Conservation (phyloP, 2,113 vertebrate species). For the Nicator chloris region DNA sequence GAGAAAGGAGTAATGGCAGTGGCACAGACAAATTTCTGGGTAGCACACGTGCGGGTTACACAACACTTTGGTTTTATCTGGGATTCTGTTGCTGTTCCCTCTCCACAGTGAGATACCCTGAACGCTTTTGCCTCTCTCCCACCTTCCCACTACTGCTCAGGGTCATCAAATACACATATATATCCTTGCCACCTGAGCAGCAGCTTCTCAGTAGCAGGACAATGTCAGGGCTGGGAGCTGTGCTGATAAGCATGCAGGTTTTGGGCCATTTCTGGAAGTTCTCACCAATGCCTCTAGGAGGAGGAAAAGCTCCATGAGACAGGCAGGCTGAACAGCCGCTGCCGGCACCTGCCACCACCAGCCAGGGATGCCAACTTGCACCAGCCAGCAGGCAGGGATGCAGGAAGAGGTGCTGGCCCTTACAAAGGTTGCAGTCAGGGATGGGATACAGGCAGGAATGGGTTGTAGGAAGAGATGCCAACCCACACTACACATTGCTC, state of each 20-base stretch:
- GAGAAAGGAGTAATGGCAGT: background rate
- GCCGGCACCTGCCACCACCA: fast-evolving
- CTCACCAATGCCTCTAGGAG: conserved; percentile 50
- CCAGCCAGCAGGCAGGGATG: background rate
- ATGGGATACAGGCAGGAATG: background rate
- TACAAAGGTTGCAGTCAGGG: background rate
- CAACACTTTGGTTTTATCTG: background rate
- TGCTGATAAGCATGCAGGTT: background rate
- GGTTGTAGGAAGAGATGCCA: background rate
- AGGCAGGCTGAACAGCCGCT: background rate
- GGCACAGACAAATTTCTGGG: background rate
- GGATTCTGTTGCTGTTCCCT: background rate
- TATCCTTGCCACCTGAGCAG: background rate
- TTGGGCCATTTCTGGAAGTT: background rate
- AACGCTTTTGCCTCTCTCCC: background rate
- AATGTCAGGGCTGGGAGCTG: background rate
- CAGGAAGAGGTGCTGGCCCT: background rate
- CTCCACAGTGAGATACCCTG: background rate
- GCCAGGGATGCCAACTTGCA: background rate
- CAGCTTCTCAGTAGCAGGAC: background rate
- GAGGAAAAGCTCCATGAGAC: conserved; percentile 29
- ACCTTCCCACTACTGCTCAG: background rate
- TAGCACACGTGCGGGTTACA: fast-evolving
- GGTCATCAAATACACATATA: background rate
- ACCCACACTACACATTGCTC: background rate